phyloP scores from a whole-genome alignment of 64 coral and sea anemone genomes.

The Pocillopora damicornis region DNA sequence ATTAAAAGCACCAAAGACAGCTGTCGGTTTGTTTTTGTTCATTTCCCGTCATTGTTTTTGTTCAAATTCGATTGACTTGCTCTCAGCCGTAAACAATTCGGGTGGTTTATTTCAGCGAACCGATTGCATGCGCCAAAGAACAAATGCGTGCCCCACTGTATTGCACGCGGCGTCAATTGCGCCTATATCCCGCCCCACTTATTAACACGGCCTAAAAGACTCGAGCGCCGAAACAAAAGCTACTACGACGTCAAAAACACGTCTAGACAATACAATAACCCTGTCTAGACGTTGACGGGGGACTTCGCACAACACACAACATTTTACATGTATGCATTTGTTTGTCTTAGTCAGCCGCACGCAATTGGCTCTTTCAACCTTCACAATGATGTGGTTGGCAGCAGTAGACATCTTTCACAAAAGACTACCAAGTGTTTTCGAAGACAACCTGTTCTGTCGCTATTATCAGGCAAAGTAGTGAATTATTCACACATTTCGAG shows the following conservation, averaged over 20 bases:
- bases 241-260: constrained; percentile 32
- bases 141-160: constrained; percentile 3
- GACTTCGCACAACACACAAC: constrained; percentile 37
- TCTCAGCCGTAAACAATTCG: constrained; percentile 27
- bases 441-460: constrained; percentile 59
- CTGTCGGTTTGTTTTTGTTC: constrained; percentile 34
- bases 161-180: constrained; percentile 9
- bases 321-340: constrained; percentile 74
- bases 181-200: constrained; percentile 42
- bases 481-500: constrained; percentile 48
- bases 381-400: constrained; percentile 76
- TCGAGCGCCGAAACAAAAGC: constrained; percentile 32
- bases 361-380: constrained; percentile 70
- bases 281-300: constrained; percentile 80
- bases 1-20: constrained; percentile 19
- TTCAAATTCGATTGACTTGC: constrained; percentile 2
- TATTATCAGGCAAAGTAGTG: constrained; percentile 36
- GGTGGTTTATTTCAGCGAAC: constrained; percentile 3
- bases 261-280: constrained; percentile 89
- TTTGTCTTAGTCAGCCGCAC: constrained; percentile 40
- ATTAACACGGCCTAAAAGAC: constrained; percentile 46
- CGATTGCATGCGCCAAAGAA: neutral
- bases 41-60: constrained; percentile 14
- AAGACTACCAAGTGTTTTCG: constrained; percentile 62
- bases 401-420: constrained; percentile 42